Conservation (phyloP, 2,888 invertebrate genomes). For the Chalcis sispes region DNA sequence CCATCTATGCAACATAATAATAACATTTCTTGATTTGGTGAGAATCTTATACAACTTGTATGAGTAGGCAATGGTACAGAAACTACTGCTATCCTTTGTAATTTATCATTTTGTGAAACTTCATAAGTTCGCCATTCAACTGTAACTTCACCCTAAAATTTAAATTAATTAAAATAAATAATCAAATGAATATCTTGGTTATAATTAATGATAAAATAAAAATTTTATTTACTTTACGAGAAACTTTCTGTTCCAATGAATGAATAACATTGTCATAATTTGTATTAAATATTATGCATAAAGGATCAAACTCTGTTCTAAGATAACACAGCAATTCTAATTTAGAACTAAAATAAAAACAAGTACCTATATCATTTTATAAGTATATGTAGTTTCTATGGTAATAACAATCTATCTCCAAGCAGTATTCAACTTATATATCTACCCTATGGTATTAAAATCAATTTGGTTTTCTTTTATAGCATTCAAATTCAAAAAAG, state of each 20-base stretch:
- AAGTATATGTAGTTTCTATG: conserved; percentile 49
- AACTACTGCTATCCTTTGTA: conserved; percentile 82
- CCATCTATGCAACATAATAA: conserved; percentile 91
- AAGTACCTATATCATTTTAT: conserved; percentile 33
- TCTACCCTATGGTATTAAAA: conserved; percentile 7
- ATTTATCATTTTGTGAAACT: conserved; percentile 78
- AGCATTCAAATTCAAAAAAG: conserved; percentile 15
- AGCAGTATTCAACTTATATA: conserved; percentile 14
- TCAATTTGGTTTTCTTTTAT: conserved; percentile 8
- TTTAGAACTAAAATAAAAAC: conserved; percentile 75
- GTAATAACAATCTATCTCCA: conserved; percentile 43
- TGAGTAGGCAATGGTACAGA: conserved; percentile 85
- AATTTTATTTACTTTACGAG: conserved; percentile 78
- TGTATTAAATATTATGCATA: conserved; percentile 87
- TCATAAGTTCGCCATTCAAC: conserved; percentile 84
- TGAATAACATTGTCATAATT: conserved; percentile 84
- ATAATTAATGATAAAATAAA: conserved; percentile 10
- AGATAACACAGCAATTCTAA: conserved; percentile 87
- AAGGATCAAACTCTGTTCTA: conserved; percentile 91
- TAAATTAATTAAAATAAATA: conserved; percentile 22
- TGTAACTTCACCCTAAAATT: conserved; percentile 80
- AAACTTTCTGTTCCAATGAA: conserved; percentile 89
- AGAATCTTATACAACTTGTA: conserved; percentile 81
- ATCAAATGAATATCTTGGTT: conserved; percentile 14
- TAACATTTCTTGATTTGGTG: conserved; percentile 85